Base-by-base conservation (phyloP, 2,797 vertebrate species). In the Molossus molossus region DNA sequence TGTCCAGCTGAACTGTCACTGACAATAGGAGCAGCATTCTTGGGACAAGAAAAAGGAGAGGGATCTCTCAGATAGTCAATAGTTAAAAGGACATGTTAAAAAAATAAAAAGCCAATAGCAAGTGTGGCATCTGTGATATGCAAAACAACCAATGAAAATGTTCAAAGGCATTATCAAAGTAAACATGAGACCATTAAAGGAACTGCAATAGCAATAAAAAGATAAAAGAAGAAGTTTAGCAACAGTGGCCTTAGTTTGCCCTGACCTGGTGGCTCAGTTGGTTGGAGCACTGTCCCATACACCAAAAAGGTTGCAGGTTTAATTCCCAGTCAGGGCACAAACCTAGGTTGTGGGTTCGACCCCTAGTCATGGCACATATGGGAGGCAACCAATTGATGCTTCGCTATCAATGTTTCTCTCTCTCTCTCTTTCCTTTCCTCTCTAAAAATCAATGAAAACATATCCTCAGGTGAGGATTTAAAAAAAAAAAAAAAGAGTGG, bases 1-100 rank as follows among this genome's bases (percentile, higher is more conserved):
- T 77, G 94, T 92, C 96, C 92, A 87, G 96, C 91, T 79, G 87
- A 67, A 93, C 95, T 91, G 91, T 85, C 93, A 15, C 67, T 72
- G 88, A 95, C 94, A 93, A 97, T 86, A 95, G 95, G 72, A 95
- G 91, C 69, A 53, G 27, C 73, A 21, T 57, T 77, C 94, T 95
- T 67, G 11, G 80, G 62, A 33, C 7, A 3, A 2, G 3, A 72
- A 45, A 67, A 13, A 1, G 27, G 77, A 33, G 8, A 0, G 0
- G 80, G 65, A 53, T 55, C 87, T 93, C 94, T 67, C 14, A 57
- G 79, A 77, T 33, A 70, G 91, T 29, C 53, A 62, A 79, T 17
- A 87, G 83, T 86, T 55, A 55, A 84, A 90, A 84, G 79, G 80
- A 80, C 48, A 94, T 93, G 62, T 50, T 10, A 87, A 70, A 86